Percentiles rank a stretch among this genome's conserved stretches.
Conservation (phyloP, 2,797 vertebrate species). For the Galagoides demidoff region DNA sequence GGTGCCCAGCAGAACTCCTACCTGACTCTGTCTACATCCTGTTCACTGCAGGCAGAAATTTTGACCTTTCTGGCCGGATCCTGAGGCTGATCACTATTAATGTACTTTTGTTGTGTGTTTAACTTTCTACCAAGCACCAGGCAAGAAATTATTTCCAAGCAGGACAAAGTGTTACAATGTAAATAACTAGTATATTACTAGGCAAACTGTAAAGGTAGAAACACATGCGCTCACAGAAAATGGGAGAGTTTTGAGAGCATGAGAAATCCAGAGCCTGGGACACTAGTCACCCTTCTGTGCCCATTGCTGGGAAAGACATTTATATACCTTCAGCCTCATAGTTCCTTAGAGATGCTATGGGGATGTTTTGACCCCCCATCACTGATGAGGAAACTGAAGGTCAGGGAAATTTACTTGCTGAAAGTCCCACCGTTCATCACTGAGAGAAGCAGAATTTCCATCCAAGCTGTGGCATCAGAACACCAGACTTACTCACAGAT, state of each 20-base stretch:
- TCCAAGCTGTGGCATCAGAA: neutral
- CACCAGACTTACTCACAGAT: neutral
- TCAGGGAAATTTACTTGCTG: neutral
- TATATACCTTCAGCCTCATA: fast-evolving
- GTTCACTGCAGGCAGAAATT: neutral
- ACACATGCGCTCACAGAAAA: neutral
- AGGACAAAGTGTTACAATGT: neutral
- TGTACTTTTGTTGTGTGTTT: neutral
- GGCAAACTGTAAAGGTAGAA: neutral
- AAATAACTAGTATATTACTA: too few species aligned
- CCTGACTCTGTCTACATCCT: fast-evolving
- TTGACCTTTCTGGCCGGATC: neutral
- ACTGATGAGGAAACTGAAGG: neutral
- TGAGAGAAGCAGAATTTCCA: neutral
- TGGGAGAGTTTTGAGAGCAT: neutral
- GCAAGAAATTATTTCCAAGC: neutral
- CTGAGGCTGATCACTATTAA: neutral
- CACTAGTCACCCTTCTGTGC: fast-evolving
- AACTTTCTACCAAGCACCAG: neutral
- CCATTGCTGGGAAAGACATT: fast-evolving
- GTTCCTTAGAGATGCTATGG: neutral
- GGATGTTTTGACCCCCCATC: fast-evolving
- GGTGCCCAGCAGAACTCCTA: neutral
- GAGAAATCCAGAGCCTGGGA: neutral
- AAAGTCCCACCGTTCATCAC: neutral